Evolutionary conservation across 1,140 invertebrate species (phyloP).

Genomic region (Neodiprion fabricii): DNA sequence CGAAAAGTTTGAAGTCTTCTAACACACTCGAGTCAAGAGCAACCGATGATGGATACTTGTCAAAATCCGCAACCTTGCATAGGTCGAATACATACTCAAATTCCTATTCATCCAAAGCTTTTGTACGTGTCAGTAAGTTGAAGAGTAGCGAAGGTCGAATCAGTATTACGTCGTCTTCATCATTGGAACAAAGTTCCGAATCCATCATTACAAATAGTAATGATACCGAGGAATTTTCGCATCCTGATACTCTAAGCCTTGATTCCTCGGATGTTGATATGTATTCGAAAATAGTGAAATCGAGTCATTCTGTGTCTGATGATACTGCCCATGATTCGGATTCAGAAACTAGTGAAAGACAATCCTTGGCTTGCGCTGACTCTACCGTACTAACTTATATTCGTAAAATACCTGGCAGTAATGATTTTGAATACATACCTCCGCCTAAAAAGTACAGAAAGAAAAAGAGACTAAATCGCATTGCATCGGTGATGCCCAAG

Average conservation of each 20-base stretch:
- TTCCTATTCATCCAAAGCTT: background rate
- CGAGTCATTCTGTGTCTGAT: too few relatives aligned
- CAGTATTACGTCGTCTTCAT: background rate
- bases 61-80: background rate
- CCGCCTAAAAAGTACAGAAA: constrained; percentile 1
- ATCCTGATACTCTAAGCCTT: background rate
- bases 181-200: background rate
- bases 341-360: background rate
- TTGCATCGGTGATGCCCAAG: constrained; percentile 22
- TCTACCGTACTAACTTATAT: background rate
- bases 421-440: background rate
- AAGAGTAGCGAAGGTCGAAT: background rate
- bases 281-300: background rate
- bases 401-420: background rate
- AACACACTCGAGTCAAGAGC: background rate
- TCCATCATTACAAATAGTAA: background rate
- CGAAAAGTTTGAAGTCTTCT: background rate
- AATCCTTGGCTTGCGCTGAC: background rate
- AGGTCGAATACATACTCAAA: background rate
- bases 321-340: too few relatives aligned
- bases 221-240: background rate
- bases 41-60: too few relatives aligned
- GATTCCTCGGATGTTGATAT: background rate
- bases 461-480: constrained; percentile 31
- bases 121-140: background rate